phyloP scores from a whole-genome alignment of 1,140 invertebrate genomes.

The Linepithema humile region DNA sequence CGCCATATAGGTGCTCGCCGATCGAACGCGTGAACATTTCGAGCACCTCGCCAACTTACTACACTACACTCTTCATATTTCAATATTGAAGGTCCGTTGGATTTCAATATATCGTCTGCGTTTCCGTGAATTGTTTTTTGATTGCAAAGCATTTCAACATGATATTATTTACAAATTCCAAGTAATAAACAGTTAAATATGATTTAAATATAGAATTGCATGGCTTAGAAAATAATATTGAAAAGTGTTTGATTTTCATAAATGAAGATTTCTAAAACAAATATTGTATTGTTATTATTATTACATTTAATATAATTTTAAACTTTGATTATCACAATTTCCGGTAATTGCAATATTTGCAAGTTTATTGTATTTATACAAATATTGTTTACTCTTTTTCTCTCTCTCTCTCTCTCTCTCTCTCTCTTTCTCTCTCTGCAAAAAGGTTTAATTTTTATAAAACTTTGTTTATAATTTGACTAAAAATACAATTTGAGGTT shows the following conservation, averaged over 20 bases:
- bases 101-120: conserved; percentile 9
- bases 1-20: background rate
- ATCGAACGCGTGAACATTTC: conserved; percentile 40
- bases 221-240: background rate
- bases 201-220: background rate
- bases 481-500: too few relatives aligned
- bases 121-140: conserved; percentile 19
- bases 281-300: background rate
- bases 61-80: conserved; percentile 34
- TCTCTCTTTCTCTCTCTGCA: too few relatives aligned
- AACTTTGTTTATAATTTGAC: too few relatives aligned
- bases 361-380: background rate
- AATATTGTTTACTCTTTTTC: background rate
- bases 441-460: too few relatives aligned
- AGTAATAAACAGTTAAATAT: background rate
- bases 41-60: conserved; percentile 34
- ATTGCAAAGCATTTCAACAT: background rate
- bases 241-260: background rate
- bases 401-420: too few relatives aligned
- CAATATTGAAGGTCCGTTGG: conserved; percentile 24
- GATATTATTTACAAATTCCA: background rate
- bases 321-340: background rate
- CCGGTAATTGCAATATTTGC: too few relatives aligned
- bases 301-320: background rate
- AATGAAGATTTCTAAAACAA: background rate